Conservation (phyloP, 1,140 invertebrate species). For the Eurosta solidaginis region DNA sequence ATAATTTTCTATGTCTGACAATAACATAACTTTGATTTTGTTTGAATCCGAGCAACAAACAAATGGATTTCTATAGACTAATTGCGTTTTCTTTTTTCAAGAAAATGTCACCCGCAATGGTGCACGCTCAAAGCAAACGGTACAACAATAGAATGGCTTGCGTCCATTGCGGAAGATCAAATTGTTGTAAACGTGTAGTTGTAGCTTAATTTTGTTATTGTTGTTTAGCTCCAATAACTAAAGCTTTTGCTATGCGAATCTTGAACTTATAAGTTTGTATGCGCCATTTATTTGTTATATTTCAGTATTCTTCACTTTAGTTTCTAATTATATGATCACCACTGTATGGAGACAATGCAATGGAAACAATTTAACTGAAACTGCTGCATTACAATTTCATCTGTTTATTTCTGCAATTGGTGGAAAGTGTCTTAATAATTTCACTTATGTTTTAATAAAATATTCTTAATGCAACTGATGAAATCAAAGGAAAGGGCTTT, state of each 20-base stretch:
- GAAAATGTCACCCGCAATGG: too few relatives aligned
- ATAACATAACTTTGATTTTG: too few relatives aligned
- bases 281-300: neutral
- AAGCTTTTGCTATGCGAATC: neutral
- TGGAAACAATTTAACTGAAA: neutral
- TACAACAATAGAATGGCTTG: too few relatives aligned
- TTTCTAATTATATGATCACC: neutral
- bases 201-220: too few relatives aligned
- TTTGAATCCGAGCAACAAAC: too few relatives aligned
- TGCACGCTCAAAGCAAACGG: too few relatives aligned
- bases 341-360: neutral
- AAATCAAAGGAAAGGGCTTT: neutral
- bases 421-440: neutral
- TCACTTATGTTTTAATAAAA: conserved; percentile 6
- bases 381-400: neutral
- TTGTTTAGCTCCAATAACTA: too few relatives aligned
- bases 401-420: neutral
- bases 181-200: too few relatives aligned
- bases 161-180: too few relatives aligned
- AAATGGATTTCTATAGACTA: too few relatives aligned
- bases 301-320: neutral
- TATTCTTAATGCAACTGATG: neutral
- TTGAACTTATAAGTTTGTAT: neutral
- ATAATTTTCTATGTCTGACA: too few relatives aligned
- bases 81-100: too few relatives aligned